phyloP scores from a whole-genome alignment of 2,888 invertebrate genomes.

The Chironomus riparius region DNA sequence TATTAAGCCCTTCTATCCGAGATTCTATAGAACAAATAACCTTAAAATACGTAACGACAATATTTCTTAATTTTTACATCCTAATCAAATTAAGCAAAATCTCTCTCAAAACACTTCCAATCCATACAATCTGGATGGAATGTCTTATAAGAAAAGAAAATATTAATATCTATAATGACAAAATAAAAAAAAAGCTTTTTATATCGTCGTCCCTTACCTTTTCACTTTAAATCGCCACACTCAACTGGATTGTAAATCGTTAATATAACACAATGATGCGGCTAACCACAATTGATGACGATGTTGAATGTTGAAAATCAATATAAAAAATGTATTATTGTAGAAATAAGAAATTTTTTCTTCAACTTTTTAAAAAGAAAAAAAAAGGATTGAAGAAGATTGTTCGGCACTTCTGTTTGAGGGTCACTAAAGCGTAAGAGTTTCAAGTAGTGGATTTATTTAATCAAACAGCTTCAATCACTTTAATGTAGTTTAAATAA shows the following conservation, averaged over 20 bases:
- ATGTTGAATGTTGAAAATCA: neutral
- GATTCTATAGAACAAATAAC: too few relatives aligned
- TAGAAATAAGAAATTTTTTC: neutral
- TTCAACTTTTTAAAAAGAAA: too few relatives aligned
- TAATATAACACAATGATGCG: neutral
- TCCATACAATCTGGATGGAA: neutral
- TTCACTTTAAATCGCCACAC: slow-evolving; percentile 21
- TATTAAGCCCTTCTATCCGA: too few relatives aligned
- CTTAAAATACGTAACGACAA: too few relatives aligned
- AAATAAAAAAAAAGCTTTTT: too few relatives aligned
- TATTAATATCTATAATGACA: neutral
- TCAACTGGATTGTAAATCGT: neutral
- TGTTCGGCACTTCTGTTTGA: slow-evolving; percentile 24
- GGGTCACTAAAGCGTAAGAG: slow-evolving; percentile 19
- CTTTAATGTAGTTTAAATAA: neutral
- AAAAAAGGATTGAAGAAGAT: neutral
- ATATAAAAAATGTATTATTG: neutral
- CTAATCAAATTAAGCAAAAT: neutral
- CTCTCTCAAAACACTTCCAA: too few relatives aligned
- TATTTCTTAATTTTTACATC: too few relatives aligned
- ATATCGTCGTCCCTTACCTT: slow-evolving; percentile 5
- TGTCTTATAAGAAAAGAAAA: neutral
- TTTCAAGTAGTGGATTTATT: slow-evolving; percentile 2
- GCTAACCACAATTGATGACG: neutral
- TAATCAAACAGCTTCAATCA: neutral